These are phyloP conservation scores for Odocoileus virginianus DNA, from an alignment of 2,113 vertebrate genomes.

Conservation along the genomic window DNA sequence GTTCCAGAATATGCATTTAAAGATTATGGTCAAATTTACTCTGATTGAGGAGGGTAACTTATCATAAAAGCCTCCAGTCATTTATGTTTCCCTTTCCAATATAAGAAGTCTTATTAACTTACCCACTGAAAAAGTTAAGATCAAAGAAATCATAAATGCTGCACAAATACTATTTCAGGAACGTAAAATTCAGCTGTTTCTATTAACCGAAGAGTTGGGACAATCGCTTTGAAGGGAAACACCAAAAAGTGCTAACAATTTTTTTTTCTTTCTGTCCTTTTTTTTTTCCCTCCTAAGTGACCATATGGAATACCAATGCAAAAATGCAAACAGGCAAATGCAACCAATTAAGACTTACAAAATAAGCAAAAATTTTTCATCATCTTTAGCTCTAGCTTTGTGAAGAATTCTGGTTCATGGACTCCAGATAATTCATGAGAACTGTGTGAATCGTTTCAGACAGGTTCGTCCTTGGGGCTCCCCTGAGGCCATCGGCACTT, in stretches of 20 bases:
- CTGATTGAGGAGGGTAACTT: neutral
- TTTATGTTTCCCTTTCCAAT: conserved; percentile 43
- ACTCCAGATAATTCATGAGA: conserved; percentile 20
- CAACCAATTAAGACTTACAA: conserved; percentile 30
- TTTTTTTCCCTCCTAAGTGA: neutral
- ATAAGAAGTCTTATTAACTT: conserved; percentile 54
- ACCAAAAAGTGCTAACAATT: conserved; percentile 34
- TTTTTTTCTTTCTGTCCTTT: conserved; percentile 60
- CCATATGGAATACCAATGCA: conserved; percentile 2
- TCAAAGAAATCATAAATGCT: conserved; percentile 41
- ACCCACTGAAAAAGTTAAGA: conserved; percentile 52
- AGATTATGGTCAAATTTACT: neutral
- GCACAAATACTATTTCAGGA: conserved; percentile 26
- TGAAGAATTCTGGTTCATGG: neutral
- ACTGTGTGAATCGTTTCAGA: neutral
- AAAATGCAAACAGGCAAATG: conserved; percentile 13
- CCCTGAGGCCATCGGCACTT: neutral
- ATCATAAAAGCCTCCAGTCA: neutral
- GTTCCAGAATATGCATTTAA: conserved; percentile 35
- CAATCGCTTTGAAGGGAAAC: conserved; percentile 11
- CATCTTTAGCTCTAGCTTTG: neutral
- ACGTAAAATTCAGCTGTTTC: conserved; percentile 69
- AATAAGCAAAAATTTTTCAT: neutral
- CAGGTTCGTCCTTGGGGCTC: neutral
- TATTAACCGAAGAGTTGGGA: conserved; percentile 55